Conservation (phyloP, 2,888 invertebrate species). For the Sarcophaga carnaria region DNA sequence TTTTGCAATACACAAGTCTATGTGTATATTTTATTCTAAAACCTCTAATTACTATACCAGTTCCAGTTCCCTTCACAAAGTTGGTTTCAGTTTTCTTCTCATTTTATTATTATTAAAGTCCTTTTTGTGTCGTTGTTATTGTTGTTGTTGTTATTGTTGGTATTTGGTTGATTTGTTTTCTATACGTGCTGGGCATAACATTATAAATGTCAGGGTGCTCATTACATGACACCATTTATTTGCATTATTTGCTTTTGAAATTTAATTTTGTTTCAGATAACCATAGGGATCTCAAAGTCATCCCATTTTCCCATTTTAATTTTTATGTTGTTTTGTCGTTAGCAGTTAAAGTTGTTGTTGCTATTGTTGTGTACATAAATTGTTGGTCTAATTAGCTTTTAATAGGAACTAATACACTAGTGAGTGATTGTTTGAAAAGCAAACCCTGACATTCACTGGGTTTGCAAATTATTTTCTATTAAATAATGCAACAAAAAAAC, state of each 20-base stretch:
- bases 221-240: too few species aligned
- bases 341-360: background rate
- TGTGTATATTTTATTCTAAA: background rate
- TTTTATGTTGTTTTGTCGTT: background rate
- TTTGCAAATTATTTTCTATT: background rate
- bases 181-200: too few species aligned
- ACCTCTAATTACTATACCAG: conserved; percentile 3
- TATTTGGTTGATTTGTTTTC: too few species aligned
- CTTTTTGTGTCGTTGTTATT: background rate
- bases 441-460: conserved; percentile 3
- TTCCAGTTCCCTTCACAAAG: too few species aligned
- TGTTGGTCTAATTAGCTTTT: conserved; percentile 54
- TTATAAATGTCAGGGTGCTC: too few species aligned
- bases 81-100: background rate
- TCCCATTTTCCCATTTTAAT: background rate
- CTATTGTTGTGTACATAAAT: conserved; percentile 7
- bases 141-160: too few species aligned
- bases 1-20: background rate
- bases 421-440: conserved; percentile 7
- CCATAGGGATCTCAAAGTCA: background rate
- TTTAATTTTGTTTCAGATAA: background rate
- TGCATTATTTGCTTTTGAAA: too few species aligned
- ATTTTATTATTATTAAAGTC: background rate
- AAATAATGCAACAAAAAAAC: too few species aligned
- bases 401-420: conserved; percentile 41